Conservation (phyloP, 2,888 invertebrate species). For the Tetranychus piercei region DNA sequence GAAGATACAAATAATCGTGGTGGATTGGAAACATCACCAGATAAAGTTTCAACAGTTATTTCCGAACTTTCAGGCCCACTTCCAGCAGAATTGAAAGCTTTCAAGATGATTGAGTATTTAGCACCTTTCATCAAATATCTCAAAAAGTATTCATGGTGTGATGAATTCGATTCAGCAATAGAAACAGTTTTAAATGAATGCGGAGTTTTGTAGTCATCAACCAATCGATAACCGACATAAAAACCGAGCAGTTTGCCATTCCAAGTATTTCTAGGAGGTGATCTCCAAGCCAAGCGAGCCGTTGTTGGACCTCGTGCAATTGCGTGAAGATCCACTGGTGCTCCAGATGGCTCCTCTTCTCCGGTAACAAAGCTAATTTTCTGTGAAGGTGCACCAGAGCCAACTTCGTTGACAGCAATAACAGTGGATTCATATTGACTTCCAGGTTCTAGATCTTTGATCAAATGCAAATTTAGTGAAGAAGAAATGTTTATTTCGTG, state of each 20-base stretch:
- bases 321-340: constrained; percentile 26
- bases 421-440: constrained; percentile 25
- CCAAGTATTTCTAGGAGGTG: constrained; percentile 26
- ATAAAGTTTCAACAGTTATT: constrained; percentile 25
- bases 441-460: constrained; percentile 27
- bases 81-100: constrained; percentile 27
- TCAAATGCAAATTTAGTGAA: constrained; percentile 16
- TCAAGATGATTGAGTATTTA: constrained; percentile 27
- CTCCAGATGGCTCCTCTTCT: constrained; percentile 27
- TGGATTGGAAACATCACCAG: constrained; percentile 28
- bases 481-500: constrained; percentile 27
- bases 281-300: constrained; percentile 26
- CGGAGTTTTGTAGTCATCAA: background rate
- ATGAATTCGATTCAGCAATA: background rate
- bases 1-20: constrained; percentile 26
- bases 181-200: constrained; percentile 23
- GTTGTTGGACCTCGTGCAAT: constrained; percentile 26
- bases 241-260: constrained; percentile 27
- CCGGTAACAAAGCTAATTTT: constrained; percentile 26
- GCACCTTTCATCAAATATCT: constrained; percentile 25
- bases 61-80: constrained; percentile 27
- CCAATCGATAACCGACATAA: constrained; percentile 24
- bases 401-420: constrained; percentile 28
- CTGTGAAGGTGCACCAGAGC: constrained; percentile 26
- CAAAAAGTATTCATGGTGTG: constrained; percentile 25